These are phyloP conservation scores for Drosophila dives DNA, from an alignment of 2,888 invertebrate species.

Conservation along the genomic window DNA sequence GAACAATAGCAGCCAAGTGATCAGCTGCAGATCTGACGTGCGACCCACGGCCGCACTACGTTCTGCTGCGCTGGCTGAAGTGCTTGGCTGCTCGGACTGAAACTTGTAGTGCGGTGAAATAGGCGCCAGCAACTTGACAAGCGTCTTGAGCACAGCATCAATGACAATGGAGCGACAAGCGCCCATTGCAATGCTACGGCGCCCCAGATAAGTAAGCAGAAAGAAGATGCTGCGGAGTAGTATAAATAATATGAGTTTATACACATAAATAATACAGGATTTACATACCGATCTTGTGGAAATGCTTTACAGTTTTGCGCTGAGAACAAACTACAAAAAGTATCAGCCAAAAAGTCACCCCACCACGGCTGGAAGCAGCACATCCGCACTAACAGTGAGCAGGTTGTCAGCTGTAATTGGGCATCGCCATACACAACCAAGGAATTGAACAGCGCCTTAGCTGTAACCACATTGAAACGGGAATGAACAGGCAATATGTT, in stretches of 20 bases:
- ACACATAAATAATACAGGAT: background rate
- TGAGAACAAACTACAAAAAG: slow-evolving; percentile 91
- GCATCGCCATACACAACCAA: slow-evolving; percentile 92
- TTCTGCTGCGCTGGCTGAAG: slow-evolving; percentile 83
- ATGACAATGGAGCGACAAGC: slow-evolving; percentile 88
- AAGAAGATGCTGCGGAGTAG: slow-evolving; percentile 90
- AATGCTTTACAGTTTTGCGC: slow-evolving; percentile 91
- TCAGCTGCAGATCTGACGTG: slow-evolving; percentile 87
- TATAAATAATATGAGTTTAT: background rate
- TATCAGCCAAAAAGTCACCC: slow-evolving; percentile 95
- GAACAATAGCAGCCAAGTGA: slow-evolving; percentile 92
- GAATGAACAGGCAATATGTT: slow-evolving; percentile 83
- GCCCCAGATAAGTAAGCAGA: slow-evolving; percentile 93
- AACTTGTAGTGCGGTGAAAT: slow-evolving; percentile 84
- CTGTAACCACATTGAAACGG: slow-evolving; percentile 85
- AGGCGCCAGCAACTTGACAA: slow-evolving; percentile 87
- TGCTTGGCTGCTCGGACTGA: slow-evolving; percentile 69
- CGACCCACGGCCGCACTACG: slow-evolving; percentile 77
- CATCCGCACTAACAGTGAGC: slow-evolving; percentile 91
- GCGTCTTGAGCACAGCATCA: slow-evolving; percentile 87
- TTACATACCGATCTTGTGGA: slow-evolving; percentile 92
- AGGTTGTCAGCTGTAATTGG: slow-evolving; percentile 91
- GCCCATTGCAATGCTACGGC: slow-evolving; percentile 89
- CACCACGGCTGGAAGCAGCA: slow-evolving; percentile 92
- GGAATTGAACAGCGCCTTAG: slow-evolving; percentile 89